Conservation (phyloP, 2,797 vertebrate genomes). For the Pseudochromis fuscus region DNA sequence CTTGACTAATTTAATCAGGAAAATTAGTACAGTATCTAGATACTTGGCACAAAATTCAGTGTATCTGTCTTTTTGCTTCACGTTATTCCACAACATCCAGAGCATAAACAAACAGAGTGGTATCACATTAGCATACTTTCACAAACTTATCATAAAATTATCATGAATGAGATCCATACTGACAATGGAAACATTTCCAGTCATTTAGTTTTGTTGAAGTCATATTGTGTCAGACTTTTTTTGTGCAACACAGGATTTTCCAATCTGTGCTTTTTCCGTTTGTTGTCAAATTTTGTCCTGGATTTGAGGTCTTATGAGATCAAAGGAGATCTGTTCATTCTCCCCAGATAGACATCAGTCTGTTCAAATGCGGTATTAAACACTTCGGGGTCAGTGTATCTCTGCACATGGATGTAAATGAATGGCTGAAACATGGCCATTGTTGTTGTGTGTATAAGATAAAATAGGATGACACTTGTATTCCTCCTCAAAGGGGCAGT, state of each 20-base stretch:
- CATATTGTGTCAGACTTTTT: neutral
- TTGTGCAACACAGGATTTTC: neutral
- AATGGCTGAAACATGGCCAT: neutral
- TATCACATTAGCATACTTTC: neutral
- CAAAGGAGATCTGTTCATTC: constrained; percentile 30
- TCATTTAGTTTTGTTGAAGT: neutral
- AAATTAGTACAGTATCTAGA: no score
- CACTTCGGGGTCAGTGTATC: constrained; percentile 36
- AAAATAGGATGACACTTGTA: neutral
- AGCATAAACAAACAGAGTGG: neutral
- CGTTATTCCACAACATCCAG: neutral
- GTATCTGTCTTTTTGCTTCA: neutral
- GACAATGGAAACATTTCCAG: neutral
- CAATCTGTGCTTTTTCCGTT: neutral
- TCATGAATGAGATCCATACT: neutral
- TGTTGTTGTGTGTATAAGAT: neutral
- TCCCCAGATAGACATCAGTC: constrained; percentile 16
- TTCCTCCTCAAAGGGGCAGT: no score
- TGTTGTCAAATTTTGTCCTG: constrained; percentile 5
- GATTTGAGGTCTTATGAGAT: constrained; percentile 33
- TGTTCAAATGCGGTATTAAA: constrained; percentile 43
- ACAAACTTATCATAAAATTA: neutral
- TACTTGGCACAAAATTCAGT: neutral
- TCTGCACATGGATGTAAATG: neutral
- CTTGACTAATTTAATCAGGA: no score